A percentile compares a stretch with the other conserved stretches of the same genome.
phyloP scores from a whole-genome alignment of 2,797 vertebrate genomes.

The Rhinichthys osculus region DNA sequence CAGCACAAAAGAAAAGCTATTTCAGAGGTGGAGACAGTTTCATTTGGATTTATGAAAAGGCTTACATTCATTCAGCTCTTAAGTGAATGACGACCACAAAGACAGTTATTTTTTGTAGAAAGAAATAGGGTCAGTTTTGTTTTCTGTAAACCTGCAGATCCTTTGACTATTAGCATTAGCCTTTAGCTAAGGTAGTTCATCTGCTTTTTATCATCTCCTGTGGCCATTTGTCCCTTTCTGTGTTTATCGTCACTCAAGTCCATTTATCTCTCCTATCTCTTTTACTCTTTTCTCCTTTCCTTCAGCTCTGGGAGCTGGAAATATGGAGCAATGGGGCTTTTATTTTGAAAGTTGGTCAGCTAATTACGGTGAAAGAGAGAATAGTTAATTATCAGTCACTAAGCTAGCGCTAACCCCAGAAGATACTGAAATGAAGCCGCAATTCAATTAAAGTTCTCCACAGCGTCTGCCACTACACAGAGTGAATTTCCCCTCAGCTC shows the following conservation, averaged over 20 bases:
- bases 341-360: constrained; percentile 73
- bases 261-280: constrained; percentile 26
- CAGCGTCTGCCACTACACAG: constrained; percentile 26
- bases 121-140: background rate
- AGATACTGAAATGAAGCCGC: constrained; percentile 74
- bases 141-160: background rate
- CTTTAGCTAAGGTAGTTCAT: background rate
- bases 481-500: background rate
- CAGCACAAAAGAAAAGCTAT: background rate
- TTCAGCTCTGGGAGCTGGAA: background rate
- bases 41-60: background rate
- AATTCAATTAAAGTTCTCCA: constrained; percentile 79
- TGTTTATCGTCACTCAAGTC: constrained; percentile 53
- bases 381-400: constrained; percentile 79
- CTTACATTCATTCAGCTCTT: background rate
- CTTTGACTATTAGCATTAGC: background rate
- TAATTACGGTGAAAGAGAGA: constrained; percentile 81
- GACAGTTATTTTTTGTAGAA: background rate
- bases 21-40: background rate
- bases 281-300: background rate
- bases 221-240: constrained; percentile 34
- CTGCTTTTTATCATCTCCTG: constrained; percentile 5
- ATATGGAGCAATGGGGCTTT: constrained; percentile 47
- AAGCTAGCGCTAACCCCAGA: constrained; percentile 78
- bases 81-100: background rate